Conservation (phyloP, 2,113 vertebrate species). For the Crocuta crocuta region DNA sequence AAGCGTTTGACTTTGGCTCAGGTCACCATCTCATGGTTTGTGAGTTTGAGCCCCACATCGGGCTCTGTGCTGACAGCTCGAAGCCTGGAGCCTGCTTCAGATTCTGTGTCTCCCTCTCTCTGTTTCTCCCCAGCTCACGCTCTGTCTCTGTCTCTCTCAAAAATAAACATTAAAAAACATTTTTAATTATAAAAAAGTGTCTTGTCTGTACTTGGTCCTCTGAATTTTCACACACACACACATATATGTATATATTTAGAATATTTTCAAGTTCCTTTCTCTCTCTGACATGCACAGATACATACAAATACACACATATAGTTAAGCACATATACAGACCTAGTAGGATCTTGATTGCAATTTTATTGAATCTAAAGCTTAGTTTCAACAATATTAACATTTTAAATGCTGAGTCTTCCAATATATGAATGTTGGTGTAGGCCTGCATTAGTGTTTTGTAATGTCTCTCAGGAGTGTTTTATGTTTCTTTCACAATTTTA, state of each 20-base stretch:
- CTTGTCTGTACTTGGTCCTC: not conserved
- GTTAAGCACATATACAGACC: not conserved
- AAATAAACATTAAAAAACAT: too few species aligned
- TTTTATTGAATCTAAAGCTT: not conserved
- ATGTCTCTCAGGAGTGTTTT: not conserved
- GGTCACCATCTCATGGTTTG: too few species aligned
- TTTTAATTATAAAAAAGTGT: too few species aligned
- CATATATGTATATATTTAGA: not conserved
- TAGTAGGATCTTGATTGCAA: not conserved
- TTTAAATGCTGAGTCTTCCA: not conserved
- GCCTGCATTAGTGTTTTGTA: not conserved
- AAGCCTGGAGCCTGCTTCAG: too few species aligned
- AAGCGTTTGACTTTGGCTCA: too few species aligned
- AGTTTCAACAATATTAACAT: not conserved
- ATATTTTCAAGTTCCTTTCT: not conserved
- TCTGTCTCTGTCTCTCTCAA: too few species aligned
- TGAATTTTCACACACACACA: not conserved
- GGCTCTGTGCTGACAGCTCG: too few species aligned
- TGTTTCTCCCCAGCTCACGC: too few species aligned
- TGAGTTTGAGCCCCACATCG: too few species aligned
- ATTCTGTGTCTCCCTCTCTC: too few species aligned
- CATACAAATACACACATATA: not conserved
- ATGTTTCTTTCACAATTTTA: not conserved
- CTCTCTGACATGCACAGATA: not conserved
- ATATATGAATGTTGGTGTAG: not conserved